Evolutionary conservation across 2,888 invertebrate genomes (phyloP).

Genomic region (Caenorhabditis virilis): DNA sequence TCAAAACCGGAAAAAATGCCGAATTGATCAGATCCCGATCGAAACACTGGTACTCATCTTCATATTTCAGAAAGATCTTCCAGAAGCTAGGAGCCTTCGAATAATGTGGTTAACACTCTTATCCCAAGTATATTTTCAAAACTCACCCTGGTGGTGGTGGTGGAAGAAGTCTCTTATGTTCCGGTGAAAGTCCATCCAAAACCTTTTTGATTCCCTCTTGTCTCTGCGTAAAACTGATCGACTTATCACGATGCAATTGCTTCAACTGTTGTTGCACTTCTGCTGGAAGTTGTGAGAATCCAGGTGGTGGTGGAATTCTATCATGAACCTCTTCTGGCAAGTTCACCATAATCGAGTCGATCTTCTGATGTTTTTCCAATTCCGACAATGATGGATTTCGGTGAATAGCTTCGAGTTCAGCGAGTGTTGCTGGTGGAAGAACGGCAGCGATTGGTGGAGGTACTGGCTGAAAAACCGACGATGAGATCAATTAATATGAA

Average conservation of each 20-base stretch:
- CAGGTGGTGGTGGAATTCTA: slow-evolving; percentile 61
- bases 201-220: slow-evolving; percentile 42
- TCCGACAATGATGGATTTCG: slow-evolving; percentile 43
- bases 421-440: slow-evolving; percentile 57
- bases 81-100: no score
- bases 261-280: slow-evolving; percentile 55
- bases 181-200: slow-evolving; percentile 46
- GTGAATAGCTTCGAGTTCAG: slow-evolving; percentile 59
- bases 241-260: slow-evolving; percentile 52
- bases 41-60: no score
- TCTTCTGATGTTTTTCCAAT: slow-evolving; percentile 58
- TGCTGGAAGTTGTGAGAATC: slow-evolving; percentile 57
- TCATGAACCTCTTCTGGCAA: slow-evolving; percentile 61
- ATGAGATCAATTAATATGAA: neutral
- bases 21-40: no score
- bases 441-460: slow-evolving; percentile 61
- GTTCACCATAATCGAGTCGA: slow-evolving; percentile 60
- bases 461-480: slow-evolving; percentile 40
- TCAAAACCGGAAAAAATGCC: no score
- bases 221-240: slow-evolving; percentile 50
- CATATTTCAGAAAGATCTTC: no score
- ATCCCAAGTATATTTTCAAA: neutral
- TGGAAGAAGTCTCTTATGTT: slow-evolving; percentile 28
- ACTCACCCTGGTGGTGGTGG: slow-evolving; percentile 36
- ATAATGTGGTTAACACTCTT: no score